phyloP scores from a whole-genome alignment of 2,888 invertebrate genomes.

The Sphinx pinastri region DNA sequence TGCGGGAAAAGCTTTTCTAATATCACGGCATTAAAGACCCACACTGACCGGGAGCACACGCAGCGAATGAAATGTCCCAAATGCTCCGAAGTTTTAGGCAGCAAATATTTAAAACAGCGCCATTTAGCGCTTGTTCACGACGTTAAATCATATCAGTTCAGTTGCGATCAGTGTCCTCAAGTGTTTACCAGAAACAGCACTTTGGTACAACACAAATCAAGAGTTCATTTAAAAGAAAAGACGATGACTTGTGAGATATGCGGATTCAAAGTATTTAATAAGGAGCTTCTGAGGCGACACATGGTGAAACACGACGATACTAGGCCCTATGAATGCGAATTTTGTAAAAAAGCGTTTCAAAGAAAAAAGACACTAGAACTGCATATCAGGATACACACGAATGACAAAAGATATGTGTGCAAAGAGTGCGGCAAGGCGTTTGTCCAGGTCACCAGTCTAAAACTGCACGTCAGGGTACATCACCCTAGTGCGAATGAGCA shows the following conservation, averaged over 20 bases:
- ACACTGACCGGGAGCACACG: constrained; percentile 41
- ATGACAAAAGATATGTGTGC: constrained; percentile 75
- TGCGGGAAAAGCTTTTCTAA: constrained; percentile 52
- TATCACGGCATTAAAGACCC: constrained; percentile 44
- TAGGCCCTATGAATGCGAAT: constrained; percentile 79
- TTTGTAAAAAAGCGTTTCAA: constrained; percentile 80
- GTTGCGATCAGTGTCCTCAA: constrained; percentile 63
- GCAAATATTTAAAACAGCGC: constrained; percentile 60
- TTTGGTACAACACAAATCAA: constrained; percentile 58
- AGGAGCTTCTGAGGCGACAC: constrained; percentile 77
- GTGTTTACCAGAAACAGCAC: constrained; percentile 59
- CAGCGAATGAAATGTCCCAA: constrained; percentile 57
- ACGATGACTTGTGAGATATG: constrained; percentile 65
- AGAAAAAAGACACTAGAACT: constrained; percentile 73
- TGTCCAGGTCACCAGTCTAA: constrained; percentile 77
- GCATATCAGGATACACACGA: constrained; percentile 75
- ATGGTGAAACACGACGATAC: constrained; percentile 82
- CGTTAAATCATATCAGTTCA: constrained; percentile 58
- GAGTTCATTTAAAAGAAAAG: constrained; percentile 67
- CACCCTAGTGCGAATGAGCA: constrained; percentile 41
- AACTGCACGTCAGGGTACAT: constrained; percentile 75
- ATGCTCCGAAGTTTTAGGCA: constrained; percentile 60
- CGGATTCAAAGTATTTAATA: constrained; percentile 67
- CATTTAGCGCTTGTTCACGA: constrained; percentile 68
- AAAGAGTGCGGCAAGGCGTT: constrained; percentile 76